Base-by-base conservation (phyloP, 30 jellyfish, hydroid and myxozoan genomes). In the Mastigias papua region DNA sequence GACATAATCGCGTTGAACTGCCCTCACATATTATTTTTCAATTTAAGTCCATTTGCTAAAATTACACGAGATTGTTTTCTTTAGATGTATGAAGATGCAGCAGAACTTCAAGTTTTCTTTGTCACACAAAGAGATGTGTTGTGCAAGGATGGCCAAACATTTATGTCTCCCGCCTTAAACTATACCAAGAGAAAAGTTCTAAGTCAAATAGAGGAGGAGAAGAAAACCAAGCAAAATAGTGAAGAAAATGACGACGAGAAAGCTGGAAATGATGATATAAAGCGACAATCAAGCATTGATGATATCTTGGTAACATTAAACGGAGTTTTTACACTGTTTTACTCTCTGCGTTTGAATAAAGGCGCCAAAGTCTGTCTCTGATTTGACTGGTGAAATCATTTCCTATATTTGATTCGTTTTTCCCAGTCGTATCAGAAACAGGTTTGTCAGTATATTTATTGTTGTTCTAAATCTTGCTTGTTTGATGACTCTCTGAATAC, bases 81-180 rank as follows among this genome's bases (percentile, higher is more conserved):
- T 11, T 3, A 94, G 99, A 94, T 94, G 97, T 94, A 89, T 73
- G 99, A 94, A 85, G 97, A 89, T 63, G 97, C 99, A 8, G 76
- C 88, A 71, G 97, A 94, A 58, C 81, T 94, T 31, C 99, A 94
- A 35, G 64, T 63, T 37, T 84, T 83, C 81, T 94, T 94, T 73
- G 91, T 86, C 10, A 31, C 80, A 17, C 96, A 94, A 35, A 91
- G 99, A 17, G 99, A 94, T 72, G 58, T 89, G 25, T 67, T 94
- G 27, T 83, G 98, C 62, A 90, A 85, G 69, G 97, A 90, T 68
- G 99, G 99, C n/a, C 89, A 90, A 76, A 93, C 86, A 27, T 76
- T 89, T 34, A 72, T 90, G 93, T 84, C 99, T 25, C 96, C 96
- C 0, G 99, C 99, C 16, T 67, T 94, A 1, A 76, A 85, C 48